Evolutionary conservation across 2,797 vertebrate genomes (phyloP).

Genomic region (Pyrocephalus nanus): DNA sequence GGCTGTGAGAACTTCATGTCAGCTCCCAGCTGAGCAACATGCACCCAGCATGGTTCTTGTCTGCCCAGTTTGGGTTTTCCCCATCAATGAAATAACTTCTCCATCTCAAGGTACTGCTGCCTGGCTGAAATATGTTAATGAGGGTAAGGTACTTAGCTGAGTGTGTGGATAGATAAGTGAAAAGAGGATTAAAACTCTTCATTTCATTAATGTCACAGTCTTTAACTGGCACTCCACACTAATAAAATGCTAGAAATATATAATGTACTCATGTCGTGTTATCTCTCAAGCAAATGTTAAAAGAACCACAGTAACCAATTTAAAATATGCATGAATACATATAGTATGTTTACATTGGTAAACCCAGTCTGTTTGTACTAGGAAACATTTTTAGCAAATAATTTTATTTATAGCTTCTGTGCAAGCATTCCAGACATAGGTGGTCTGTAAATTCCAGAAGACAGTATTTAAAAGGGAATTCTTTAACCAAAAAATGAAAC

Average conservation of each 20-base stretch:
- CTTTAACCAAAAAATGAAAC: constrained; percentile 32
- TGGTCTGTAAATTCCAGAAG: constrained; percentile 64
- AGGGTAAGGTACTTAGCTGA: not conserved
- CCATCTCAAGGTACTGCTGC: not conserved
- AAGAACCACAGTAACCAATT: constrained; percentile 17
- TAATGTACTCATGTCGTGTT: not conserved
- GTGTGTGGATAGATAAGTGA: not conserved
- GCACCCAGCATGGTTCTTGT: not conserved
- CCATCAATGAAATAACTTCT: not conserved
- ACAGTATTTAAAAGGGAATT: constrained; percentile 60
- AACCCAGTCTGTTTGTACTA: constrained; percentile 50
- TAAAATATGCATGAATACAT: constrained; percentile 23
- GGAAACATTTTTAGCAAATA: constrained; percentile 67
- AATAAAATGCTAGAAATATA: not conserved
- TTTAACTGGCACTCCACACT: not conserved
- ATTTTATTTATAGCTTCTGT: constrained; percentile 70
- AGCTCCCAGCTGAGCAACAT: not conserved
- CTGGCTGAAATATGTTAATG: not conserved
- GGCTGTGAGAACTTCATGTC: not conserved
- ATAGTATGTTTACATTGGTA: constrained; percentile 40
- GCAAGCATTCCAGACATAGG: constrained; percentile 70
- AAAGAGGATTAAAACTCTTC: not conserved
- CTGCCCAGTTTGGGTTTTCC: not conserved
- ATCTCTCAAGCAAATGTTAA: constrained; percentile 17
- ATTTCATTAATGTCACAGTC: not conserved